A percentile compares a stretch with the other conserved stretches of the same genome.
phyloP scores from a whole-genome alignment of 2,888 invertebrate species.

The Nezara viridula region DNA sequence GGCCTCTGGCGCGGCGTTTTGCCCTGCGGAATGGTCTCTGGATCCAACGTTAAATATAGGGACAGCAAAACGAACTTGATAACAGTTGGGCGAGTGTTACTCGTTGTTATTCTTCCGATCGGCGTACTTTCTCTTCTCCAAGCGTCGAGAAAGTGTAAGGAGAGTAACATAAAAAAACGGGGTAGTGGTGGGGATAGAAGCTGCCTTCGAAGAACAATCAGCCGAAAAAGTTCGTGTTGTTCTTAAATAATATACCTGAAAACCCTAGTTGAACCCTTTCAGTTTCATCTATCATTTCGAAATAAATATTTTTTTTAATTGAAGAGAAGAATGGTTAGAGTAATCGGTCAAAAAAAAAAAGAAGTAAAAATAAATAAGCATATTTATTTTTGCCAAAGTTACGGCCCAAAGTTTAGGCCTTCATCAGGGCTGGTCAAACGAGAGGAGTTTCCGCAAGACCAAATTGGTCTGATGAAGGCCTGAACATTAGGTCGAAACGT shows the following conservation, averaged over 20 bases:
- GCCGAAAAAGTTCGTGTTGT: background rate
- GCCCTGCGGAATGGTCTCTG: background rate
- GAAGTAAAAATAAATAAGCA: no score
- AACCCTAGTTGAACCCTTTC: background rate
- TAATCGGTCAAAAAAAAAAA: no score
- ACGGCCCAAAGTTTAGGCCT: no score
- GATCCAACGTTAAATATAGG: background rate
- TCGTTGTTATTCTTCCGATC: background rate
- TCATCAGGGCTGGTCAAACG: no score
- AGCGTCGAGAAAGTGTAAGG: conserved; percentile 32
- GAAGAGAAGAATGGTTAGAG: no score
- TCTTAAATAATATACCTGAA: background rate
- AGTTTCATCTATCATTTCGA: background rate
- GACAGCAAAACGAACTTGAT: background rate
- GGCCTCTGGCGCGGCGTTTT: background rate
- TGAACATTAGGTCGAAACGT: no score
- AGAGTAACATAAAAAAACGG: background rate
- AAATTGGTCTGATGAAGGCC: no score
- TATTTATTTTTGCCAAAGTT: no score
- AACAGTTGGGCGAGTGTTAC: background rate
- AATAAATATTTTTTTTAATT: no score
- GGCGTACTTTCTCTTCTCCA: background rate
- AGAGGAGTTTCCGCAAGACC: no score
- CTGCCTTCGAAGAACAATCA: background rate
- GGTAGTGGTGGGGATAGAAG: background rate